Base-by-base conservation (phyloP, 2,113 vertebrate species). In the Seriola rivoliana region DNA sequence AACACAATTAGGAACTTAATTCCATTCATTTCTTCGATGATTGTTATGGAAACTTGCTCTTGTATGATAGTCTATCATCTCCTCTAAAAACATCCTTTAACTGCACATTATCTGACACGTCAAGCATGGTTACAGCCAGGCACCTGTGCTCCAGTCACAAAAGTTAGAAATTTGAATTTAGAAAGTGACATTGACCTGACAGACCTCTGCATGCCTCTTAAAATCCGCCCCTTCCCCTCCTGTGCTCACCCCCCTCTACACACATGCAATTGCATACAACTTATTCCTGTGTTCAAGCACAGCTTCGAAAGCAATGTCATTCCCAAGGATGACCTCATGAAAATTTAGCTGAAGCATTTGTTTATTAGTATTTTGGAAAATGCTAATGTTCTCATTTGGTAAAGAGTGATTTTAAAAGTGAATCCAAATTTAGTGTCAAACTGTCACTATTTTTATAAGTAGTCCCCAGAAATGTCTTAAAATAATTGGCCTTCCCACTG, bases 401-500 rank as follows among this genome's bases (percentile, higher is more conserved):
- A 38, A 23, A 63, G 23, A 6, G 19, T 54, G 9, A 72, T 29
- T 54, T 63, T 21, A 25, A 81, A 19, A 25, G 17, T 13, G 10
- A 10, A 10, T 64, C 17, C 44, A 60, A 44, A 64, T 73, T 44
- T 80, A 57, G 29, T 57, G 59, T 70, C 57, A 55, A 21, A 58
- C 42, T 62, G 38, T 64, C 55, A 71, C 29, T 75, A 19, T 67
- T 86, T 36, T 21, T 59, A 8, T 42, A 17, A 52, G 0, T 38
- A 12, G 76, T 82, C 36, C n/a, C 54, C 14, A 3, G 44, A 34
- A 86, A 62, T 64, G 17, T 60, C n/a, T 66, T 55, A 46, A 70
- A 75, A 75, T 86, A 78, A 88, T 79, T 81, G 78, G 58, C 1
- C 48, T 50, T 59, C 32, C 40, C 75, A 42, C 67, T 84, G 54